phyloP scores from a whole-genome alignment of 2,888 invertebrate genomes.

The Plagodis dolabraria region DNA sequence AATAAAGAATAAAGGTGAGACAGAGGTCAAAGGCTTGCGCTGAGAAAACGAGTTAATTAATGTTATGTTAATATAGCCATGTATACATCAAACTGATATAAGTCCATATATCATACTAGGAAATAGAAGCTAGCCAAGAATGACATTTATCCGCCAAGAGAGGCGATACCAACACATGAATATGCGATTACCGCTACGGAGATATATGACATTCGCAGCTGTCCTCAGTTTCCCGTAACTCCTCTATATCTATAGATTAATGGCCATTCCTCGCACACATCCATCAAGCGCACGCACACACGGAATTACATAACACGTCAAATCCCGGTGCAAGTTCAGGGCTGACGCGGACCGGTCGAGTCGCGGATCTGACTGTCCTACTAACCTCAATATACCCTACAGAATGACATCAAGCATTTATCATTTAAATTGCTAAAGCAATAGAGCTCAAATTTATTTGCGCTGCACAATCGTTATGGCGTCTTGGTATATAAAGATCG shows the following conservation, averaged over 20 bases:
- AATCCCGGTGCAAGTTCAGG: conserved; percentile 71
- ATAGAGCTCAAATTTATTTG: conserved; percentile 17
- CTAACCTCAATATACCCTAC: conserved; percentile 47
- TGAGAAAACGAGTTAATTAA: too few relatives aligned
- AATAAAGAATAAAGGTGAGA: too few relatives aligned
- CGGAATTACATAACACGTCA: conserved; percentile 52
- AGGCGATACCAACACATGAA: neutral
- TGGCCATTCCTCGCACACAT: conserved; percentile 24
- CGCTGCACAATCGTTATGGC: conserved; percentile 9
- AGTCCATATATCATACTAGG: neutral
- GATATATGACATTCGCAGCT: conserved; percentile 18
- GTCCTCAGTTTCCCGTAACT: conserved; percentile 14
- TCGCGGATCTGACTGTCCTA: conserved; percentile 58
- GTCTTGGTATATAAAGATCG: conserved; percentile 13
- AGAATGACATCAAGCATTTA: conserved; percentile 9
- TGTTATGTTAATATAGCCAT: too few relatives aligned
- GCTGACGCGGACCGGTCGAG: conserved; percentile 59
- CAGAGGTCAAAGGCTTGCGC: too few relatives aligned
- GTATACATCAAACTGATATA: too few relatives aligned
- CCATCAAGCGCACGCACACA: conserved; percentile 34
- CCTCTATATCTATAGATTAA: conserved; percentile 17
- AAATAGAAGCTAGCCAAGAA: neutral
- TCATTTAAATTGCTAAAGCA: neutral
- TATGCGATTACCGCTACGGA: neutral
- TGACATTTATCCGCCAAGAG: neutral